Evolutionary conservation across 2,113 vertebrate species (phyloP).

Genomic region (Mustela lutreola): DNA sequence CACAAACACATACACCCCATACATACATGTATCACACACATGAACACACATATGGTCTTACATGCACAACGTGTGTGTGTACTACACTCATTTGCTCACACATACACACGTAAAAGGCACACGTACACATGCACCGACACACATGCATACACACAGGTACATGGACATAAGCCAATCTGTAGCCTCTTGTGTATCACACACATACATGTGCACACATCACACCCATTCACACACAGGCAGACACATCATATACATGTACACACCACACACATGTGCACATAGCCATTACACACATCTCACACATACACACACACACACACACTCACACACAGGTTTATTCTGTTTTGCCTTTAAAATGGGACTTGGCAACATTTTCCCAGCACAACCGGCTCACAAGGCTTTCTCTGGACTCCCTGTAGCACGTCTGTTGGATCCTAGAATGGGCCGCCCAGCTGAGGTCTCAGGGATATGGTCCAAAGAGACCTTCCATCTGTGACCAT

Average conservation of each 20-base stretch:
- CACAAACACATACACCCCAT: neutral
- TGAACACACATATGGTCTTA: neutral
- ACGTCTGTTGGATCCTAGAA: neutral
- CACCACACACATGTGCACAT: neutral
- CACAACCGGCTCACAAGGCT: neutral
- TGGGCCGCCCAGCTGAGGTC: neutral
- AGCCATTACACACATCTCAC: neutral
- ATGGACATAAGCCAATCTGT: neutral
- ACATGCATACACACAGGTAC: neutral
- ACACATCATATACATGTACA: neutral
- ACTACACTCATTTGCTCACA: neutral
- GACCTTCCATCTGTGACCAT: neutral
- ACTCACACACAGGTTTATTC: neutral
- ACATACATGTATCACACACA: neutral
- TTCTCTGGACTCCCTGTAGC: neutral
- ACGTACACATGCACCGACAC: neutral
- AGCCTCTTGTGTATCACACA: neutral
- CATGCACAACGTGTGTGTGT: neutral
- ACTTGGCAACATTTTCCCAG: neutral
- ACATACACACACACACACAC: no score
- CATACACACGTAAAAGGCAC: neutral
- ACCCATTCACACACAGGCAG: neutral
- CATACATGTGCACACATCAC: neutral
- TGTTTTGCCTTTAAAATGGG: neutral
- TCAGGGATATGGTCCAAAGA: neutral